phyloP scores from a whole-genome alignment of 2,113 vertebrate species.

The Theristicus caerulescens region DNA sequence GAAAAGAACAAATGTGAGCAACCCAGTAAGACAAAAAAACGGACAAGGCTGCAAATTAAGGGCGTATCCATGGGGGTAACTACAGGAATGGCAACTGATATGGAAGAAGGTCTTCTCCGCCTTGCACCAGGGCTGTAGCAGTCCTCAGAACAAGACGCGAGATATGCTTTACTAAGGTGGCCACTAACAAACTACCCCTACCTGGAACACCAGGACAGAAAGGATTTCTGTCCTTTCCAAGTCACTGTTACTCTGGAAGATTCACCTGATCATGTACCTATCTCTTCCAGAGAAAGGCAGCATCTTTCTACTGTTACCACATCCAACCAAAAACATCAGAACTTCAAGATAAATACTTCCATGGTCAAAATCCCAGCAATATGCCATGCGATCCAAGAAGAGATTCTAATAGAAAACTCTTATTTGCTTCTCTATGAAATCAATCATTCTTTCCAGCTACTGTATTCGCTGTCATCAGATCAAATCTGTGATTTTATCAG shows the following conservation, averaged over 20 bases:
- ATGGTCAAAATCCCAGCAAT: background rate
- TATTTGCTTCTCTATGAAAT: background rate
- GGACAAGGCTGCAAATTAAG: background rate
- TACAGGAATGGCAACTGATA: background rate
- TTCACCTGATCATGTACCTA: background rate
- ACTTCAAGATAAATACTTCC: background rate
- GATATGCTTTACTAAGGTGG: background rate
- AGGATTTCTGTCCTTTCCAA: background rate
- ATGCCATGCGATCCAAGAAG: background rate
- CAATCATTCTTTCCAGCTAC: background rate
- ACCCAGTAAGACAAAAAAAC: background rate
- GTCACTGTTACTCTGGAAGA: background rate
- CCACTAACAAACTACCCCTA: background rate
- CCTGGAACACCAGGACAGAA: background rate
- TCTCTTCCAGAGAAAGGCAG: background rate
- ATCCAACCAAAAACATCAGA: background rate
- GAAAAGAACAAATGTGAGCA: background rate
- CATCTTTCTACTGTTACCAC: background rate
- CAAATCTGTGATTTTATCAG: background rate
- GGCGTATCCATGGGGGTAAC: background rate
- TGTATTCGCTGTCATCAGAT: background rate
- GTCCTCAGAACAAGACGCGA: background rate
- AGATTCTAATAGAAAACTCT: background rate
- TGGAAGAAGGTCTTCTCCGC: background rate
- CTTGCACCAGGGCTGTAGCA: background rate